phyloP scores from a whole-genome alignment of 30 jellyfish, hydroid and myxozoan species.

The Turritopsis rubra region DNA sequence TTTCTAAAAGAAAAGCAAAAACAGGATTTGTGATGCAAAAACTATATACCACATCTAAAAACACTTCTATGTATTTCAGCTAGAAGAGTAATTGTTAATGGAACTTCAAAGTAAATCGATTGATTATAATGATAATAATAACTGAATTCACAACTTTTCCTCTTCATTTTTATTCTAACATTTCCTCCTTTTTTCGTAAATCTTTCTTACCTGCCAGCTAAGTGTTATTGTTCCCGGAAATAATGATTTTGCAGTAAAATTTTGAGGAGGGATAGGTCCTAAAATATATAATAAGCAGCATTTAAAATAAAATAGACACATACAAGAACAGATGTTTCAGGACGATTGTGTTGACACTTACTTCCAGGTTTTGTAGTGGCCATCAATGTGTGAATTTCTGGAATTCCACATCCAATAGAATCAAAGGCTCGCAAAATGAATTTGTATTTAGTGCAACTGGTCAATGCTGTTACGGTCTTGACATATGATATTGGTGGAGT shows the following conservation, averaged over 20 bases:
- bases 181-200: too few species aligned
- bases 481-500: conserved; percentile 13
- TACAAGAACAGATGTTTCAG: neutral
- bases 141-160: neutral
- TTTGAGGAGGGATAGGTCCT: conserved; percentile 29
- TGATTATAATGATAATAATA: too few species aligned
- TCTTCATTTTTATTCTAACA: too few species aligned
- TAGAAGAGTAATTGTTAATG: too few species aligned
- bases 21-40: neutral
- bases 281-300: neutral
- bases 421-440: conserved; percentile 20
- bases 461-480: conserved; percentile 7
- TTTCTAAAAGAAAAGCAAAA: conserved; percentile 1
- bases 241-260: neutral
- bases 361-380: conserved; percentile 22
- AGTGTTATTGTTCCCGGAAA: conserved; percentile 15
- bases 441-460: conserved; percentile 31
- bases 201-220: conserved; percentile 29
- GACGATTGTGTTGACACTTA: neutral
- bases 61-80: too few species aligned
- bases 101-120: too few species aligned
- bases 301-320: neutral
- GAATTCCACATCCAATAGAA: conserved; percentile 23
- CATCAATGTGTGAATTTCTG: conserved; percentile 20
- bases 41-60: too few species aligned